phyloP scores from a whole-genome alignment of 2,113 vertebrate genomes.

The Circaetus cinerascens region DNA sequence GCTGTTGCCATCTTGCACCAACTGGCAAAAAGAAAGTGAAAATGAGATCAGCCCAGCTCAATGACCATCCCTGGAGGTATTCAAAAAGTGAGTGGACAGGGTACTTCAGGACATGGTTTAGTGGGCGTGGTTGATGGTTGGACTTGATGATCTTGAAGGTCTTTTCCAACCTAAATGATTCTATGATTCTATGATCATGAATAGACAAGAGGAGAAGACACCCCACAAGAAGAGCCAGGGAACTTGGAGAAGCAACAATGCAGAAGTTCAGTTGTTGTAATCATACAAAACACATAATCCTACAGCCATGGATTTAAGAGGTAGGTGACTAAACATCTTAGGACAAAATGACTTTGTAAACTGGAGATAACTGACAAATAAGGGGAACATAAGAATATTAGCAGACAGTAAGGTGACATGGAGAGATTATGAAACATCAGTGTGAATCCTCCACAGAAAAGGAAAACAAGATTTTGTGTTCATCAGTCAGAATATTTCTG shows the following conservation, averaged over 20 bases:
- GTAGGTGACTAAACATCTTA: neutral
- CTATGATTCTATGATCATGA: no score
- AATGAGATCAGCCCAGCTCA: neutral
- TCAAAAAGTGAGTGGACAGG: no score
- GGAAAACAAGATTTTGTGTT: neutral
- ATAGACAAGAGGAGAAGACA: no score
- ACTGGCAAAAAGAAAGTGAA: neutral
- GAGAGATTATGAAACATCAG: neutral
- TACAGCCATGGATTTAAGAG: neutral
- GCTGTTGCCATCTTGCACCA: neutral
- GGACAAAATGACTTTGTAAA: neutral
- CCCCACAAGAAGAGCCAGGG: neutral
- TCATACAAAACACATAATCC: neutral
- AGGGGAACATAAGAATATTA: neutral
- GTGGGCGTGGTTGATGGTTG: no score
- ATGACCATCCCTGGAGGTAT: no score
- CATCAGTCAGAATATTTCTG: neutral
- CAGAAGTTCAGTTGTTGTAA: neutral
- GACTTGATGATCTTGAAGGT: no score
- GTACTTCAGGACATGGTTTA: no score
- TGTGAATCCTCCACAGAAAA: neutral
- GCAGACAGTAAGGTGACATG: neutral
- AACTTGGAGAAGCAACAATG: neutral
- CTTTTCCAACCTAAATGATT: no score
- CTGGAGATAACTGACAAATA: neutral